Evolutionary conservation across 2,888 invertebrate genomes (phyloP).

Genomic region (Drosophila tanythrix): DNA sequence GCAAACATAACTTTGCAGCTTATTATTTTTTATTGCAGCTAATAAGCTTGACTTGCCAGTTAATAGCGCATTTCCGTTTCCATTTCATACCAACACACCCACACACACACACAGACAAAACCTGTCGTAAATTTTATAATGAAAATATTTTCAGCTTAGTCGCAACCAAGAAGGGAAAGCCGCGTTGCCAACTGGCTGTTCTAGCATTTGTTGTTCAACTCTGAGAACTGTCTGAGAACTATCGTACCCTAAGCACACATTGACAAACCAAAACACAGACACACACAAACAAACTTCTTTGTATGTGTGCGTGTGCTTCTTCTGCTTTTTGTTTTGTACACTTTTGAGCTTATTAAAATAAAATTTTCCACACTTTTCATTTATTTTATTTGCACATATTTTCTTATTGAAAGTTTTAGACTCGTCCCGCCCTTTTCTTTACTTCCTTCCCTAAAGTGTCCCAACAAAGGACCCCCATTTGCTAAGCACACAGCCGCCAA

Average conservation of each 20-base stretch:
- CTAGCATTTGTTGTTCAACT: conserved; percentile 38
- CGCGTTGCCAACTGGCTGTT: conserved; percentile 48
- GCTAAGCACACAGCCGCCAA: conserved; percentile 27
- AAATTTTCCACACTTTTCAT: conserved; percentile 60
- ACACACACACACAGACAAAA: conserved; percentile 32
- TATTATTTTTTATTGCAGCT: conserved; percentile 79
- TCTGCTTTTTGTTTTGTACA: conserved; percentile 17
- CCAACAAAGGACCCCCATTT: conserved; percentile 61
- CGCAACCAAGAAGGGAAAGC: conserved; percentile 28
- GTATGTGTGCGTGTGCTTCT: conserved; percentile 8
- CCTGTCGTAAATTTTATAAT: conserved; percentile 78
- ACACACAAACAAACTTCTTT: not conserved
- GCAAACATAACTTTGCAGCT: conserved; percentile 79
- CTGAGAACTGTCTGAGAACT: conserved; percentile 41
- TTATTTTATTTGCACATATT: conserved; percentile 68
- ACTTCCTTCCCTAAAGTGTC: conserved; percentile 27
- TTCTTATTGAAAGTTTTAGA: conserved; percentile 68
- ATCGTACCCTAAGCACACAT: conserved; percentile 36
- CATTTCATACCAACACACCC: conserved; percentile 28
- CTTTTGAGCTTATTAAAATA: conserved; percentile 66
- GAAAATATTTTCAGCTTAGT: conserved; percentile 75
- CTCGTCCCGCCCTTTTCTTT: conserved; percentile 29
- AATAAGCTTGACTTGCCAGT: conserved; percentile 76
- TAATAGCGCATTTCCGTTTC: conserved; percentile 77
- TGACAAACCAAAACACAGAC: conserved; percentile 22